Conservation (phyloP, 2,797 vertebrate genomes). For the Monodelphis domestica region DNA sequence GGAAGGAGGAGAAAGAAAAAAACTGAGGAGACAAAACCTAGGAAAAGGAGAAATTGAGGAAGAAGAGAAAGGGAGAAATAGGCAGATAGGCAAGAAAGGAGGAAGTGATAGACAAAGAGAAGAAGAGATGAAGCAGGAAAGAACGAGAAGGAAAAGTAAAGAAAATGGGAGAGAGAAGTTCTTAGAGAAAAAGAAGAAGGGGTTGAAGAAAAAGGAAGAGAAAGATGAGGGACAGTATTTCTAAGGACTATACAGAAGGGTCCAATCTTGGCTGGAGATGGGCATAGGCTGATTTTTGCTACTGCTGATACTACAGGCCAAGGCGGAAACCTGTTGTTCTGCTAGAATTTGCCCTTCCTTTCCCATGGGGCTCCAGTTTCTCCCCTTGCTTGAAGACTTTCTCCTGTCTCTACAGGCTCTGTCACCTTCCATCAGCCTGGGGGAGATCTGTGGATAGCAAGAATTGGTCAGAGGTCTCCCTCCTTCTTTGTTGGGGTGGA, state of each 20-base stretch:
- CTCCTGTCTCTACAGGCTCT: neutral
- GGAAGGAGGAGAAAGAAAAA: neutral
- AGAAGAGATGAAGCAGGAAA: too few species aligned
- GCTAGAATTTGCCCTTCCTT: neutral
- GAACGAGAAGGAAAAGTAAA: neutral
- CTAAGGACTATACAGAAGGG: neutral
- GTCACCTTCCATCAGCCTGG: rapidly evolving
- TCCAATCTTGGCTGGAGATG: neutral
- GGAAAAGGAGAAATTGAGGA: neutral
- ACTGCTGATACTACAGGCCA: neutral
- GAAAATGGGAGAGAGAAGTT: neutral
- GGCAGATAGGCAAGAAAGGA: neutral
- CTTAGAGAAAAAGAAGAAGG: neutral
- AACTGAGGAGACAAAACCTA: neutral
- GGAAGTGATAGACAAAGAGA: too few species aligned
- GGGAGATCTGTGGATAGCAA: neutral
- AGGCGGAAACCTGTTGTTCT: neutral
- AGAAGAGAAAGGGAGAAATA: too few species aligned
- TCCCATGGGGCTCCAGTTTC: neutral
- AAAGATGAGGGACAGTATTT: neutral
- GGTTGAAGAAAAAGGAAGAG: neutral
- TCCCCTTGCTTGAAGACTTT: neutral
- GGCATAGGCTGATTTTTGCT: neutral
- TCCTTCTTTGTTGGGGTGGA: neutral
- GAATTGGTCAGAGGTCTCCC: neutral